Percentiles rank a stretch among this genome's conserved stretches.
phyloP scores from a whole-genome alignment of 2,113 vertebrate genomes.

The Struthio camelus region DNA sequence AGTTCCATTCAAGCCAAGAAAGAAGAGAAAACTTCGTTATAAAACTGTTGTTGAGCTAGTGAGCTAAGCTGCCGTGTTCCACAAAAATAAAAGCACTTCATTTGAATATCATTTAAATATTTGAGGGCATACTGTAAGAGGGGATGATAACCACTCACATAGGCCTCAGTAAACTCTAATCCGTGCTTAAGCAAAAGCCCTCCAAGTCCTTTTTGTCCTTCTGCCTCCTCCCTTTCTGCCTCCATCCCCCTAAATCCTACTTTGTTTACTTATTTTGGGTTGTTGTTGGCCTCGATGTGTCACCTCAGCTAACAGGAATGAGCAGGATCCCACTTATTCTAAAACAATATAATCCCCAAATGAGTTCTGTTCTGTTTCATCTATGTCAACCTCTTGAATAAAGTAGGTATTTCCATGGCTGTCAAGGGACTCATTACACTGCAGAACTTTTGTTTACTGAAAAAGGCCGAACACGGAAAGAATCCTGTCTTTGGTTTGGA shows the following conservation, averaged over 20 bases:
- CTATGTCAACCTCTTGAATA: background rate
- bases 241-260: background rate
- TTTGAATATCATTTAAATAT: background rate
- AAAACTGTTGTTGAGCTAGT: background rate
- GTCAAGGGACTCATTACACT: background rate
- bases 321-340: background rate
- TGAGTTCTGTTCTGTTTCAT: background rate
- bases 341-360: background rate
- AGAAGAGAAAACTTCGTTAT: background rate
- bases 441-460: background rate
- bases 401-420: background rate
- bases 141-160: background rate
- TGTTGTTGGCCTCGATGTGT: background rate
- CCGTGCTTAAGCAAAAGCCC: background rate
- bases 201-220: background rate
- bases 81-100: background rate
- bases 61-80: background rate
- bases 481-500: background rate
- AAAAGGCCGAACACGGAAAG: background rate
- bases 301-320: background rate
- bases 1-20: background rate
- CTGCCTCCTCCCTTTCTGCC: background rate
- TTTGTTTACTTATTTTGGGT: conserved; percentile 19
- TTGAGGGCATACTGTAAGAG: background rate
- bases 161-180: background rate